Conservation (phyloP, 2,797 vertebrate genomes). For the Leptoclinus maculatus region DNA sequence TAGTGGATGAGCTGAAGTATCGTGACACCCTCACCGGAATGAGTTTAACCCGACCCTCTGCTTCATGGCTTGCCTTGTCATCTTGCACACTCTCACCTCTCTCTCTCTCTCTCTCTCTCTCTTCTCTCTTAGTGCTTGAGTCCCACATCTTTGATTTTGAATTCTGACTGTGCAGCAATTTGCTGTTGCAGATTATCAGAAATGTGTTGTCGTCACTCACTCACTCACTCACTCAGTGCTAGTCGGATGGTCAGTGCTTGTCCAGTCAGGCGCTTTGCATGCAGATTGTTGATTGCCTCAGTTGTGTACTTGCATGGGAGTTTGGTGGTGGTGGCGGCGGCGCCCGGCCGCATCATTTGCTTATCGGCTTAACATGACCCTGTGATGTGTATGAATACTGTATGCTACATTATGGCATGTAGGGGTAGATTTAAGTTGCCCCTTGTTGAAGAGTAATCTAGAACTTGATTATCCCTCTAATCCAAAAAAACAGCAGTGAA, state of each 20-base stretch:
- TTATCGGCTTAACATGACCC: not conserved
- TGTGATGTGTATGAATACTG: not conserved
- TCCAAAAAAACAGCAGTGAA: conserved; percentile 45
- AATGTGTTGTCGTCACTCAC: conserved; percentile 34
- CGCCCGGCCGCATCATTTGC: conserved; percentile 5
- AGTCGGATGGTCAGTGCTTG: conserved; percentile 59
- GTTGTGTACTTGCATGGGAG: conserved; percentile 49
- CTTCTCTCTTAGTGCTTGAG: conserved; percentile 68
- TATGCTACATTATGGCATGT: not conserved
- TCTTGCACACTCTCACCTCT: conserved; percentile 40
- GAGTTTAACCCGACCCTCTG: conserved; percentile 70
- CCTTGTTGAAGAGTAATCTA: conserved; percentile 50
- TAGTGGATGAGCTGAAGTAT: conserved; percentile 55
- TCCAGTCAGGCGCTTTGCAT: conserved; percentile 55
- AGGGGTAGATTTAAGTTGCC: conserved; percentile 25
- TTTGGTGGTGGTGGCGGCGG: not conserved
- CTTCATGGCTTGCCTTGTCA: conserved; percentile 66
- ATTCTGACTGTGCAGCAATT: conserved; percentile 35
- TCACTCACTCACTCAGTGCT: conserved; percentile 45
- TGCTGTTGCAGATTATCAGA: conserved; percentile 2
- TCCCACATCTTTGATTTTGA: conserved; percentile 61
- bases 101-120: conserved; percentile 7
- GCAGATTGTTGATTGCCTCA: conserved; percentile 35
- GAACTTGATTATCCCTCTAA: conserved; percentile 63
- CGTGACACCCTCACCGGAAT: conserved; percentile 59